Percentiles rank a stretch among this genome's conserved stretches.
Evolutionary conservation across 2,797 vertebrate genomes (phyloP).

Genomic region (Cirrhinus mrigala): DNA sequence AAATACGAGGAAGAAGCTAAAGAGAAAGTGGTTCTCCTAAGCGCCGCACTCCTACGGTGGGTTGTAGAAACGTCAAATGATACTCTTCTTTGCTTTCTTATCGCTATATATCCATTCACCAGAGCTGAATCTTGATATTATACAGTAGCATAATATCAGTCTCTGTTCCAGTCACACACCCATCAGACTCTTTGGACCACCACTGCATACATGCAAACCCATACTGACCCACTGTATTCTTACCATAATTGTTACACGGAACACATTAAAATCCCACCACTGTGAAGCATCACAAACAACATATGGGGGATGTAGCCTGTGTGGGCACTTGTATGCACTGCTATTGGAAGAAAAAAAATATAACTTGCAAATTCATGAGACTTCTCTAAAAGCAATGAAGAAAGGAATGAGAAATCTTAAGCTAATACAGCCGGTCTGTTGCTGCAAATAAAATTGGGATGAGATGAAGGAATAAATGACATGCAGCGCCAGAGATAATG

Average conservation of each 20-base stretch:
- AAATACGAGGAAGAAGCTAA: constrained; percentile 25
- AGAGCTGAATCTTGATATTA: too few relatives aligned
- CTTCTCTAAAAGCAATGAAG: constrained; percentile 25
- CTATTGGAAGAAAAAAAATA: background rate
- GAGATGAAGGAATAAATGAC: constrained; percentile 45
- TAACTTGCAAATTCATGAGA: constrained; percentile 38
- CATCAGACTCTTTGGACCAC: background rate
- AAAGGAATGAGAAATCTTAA: constrained; percentile 34
- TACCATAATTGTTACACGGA: background rate
- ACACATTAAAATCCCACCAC: constrained; percentile 9
- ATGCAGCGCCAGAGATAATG: constrained; percentile 9
- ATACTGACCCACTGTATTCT: background rate
- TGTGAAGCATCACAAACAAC: background rate
- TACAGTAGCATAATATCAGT: background rate
- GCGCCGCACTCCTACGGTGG: background rate
- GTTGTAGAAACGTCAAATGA: constrained; percentile 27
- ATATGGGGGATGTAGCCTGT: background rate
- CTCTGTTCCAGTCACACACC: background rate
- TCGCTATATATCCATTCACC: constrained; percentile 20
- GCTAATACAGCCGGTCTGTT: constrained; percentile 27
- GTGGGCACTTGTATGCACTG: background rate
- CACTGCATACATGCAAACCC: background rate
- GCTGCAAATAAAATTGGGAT: constrained; percentile 27
- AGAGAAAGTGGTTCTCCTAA: constrained; percentile 28
- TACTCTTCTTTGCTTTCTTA: background rate